A percentile compares a stretch with the other conserved stretches of the same genome.
phyloP scores from a whole-genome alignment of 2,113 vertebrate genomes.

The Oncorhynchus clarkii region DNA sequence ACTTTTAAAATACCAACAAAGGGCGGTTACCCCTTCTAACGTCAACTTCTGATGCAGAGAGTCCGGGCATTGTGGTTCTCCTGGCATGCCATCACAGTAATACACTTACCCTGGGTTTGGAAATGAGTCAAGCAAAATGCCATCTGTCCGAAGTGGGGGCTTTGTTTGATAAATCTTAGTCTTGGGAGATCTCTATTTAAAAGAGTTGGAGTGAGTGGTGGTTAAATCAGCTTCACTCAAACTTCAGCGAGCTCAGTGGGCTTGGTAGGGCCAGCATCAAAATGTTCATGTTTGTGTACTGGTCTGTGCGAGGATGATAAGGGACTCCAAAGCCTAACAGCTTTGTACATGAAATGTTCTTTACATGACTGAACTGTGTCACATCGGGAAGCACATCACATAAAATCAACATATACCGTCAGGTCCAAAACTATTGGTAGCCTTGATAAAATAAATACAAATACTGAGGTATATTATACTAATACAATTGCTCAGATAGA shows the following conservation, averaged over 20 bases:
- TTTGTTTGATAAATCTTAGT: background rate
- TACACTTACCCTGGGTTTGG: background rate
- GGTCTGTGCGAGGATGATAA: background rate
- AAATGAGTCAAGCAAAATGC: background rate
- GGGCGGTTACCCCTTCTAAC: background rate
- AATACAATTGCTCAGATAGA: too few relatives aligned
- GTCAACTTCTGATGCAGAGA: background rate
- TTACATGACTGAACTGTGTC: too few relatives aligned
- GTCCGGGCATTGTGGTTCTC: background rate
- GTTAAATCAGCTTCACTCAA: constrained; percentile 1
- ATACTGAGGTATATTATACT: too few relatives aligned
- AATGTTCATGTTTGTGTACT: background rate
- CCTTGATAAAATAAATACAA: background rate
- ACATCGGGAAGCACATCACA: too few relatives aligned
- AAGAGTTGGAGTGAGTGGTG: background rate
- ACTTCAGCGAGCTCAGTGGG: constrained; percentile 2
- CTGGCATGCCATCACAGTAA: background rate
- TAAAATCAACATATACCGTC: too few relatives aligned
- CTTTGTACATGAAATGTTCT: too few relatives aligned
- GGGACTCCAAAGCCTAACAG: background rate
- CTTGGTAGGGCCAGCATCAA: background rate
- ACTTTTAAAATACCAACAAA: background rate
- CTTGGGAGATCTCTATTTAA: background rate
- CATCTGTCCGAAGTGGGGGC: background rate
- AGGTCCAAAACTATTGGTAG: too few relatives aligned